A percentile compares a stretch with the other conserved stretches of the same genome.
phyloP scores from a whole-genome alignment of 1,140 invertebrate species.

The Aradophagus sp. region DNA sequence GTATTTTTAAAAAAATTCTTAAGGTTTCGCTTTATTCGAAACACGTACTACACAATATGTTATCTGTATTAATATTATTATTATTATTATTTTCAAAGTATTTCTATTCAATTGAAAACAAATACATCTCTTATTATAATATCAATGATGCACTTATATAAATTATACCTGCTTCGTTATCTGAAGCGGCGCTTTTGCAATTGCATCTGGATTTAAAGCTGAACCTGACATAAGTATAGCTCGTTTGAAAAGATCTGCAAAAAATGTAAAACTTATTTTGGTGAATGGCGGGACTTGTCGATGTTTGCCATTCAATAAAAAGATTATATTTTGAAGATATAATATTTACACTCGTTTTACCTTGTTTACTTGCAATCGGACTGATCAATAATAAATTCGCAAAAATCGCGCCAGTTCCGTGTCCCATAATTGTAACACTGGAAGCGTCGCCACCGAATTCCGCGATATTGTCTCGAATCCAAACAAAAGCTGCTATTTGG shows the following conservation, averaged over 20 bases:
- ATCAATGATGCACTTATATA: no score
- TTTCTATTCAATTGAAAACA: no score
- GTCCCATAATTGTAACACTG: constrained; percentile 92
- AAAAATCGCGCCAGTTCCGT: constrained; percentile 94
- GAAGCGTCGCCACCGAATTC: constrained; percentile 90
- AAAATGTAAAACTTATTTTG: constrained; percentile 1
- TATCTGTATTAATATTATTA: no score
- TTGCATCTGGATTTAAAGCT: constrained; percentile 91
- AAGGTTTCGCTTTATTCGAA: no score
- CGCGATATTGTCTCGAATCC: constrained; percentile 90
- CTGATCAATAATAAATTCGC: constrained; percentile 92
- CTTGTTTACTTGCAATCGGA: constrained; percentile 80
- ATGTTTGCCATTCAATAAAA: no score
- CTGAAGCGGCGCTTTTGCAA: constrained; percentile 86
- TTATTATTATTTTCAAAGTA: no score
- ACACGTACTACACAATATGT: no score
- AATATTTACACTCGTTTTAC: constrained; percentile 64
- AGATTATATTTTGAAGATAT: no score
- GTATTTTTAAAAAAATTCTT: no score
- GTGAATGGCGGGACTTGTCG: no score
- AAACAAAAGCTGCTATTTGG: constrained; percentile 89
- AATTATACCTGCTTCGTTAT: constrained; percentile 82
- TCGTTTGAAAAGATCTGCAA: constrained; percentile 81
- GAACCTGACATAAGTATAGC: constrained; percentile 96
- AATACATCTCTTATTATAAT: no score